These are phyloP conservation scores for Sebastes minor DNA, from an alignment of 2,797 vertebrate genomes.

Conservation along the genomic window DNA sequence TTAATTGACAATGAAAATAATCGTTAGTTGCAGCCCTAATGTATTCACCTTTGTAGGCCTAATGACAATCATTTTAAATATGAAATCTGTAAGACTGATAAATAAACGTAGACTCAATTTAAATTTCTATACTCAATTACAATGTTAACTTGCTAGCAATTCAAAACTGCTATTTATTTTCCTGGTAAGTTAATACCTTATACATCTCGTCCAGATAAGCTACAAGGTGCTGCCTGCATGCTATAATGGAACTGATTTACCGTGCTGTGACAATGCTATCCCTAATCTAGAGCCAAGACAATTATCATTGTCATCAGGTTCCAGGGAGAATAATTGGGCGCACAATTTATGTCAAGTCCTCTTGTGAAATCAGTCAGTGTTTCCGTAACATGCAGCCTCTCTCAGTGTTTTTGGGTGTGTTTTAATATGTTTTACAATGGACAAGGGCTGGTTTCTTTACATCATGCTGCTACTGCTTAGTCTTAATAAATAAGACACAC, in stretches of 20 bases:
- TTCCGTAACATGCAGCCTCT: not conserved
- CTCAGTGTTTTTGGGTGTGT: not conserved
- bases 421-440: not conserved
- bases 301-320: conserved; percentile 6
- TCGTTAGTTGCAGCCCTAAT: not conserved
- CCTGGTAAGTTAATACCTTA: not conserved
- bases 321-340: not conserved
- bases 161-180: not conserved
- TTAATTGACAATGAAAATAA: too few relatives aligned
- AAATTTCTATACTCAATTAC: not conserved
- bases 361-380: conserved; percentile 1
- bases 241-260: not conserved
- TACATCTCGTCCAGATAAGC: not conserved
- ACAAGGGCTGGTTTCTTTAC: not conserved
- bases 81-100: not conserved
- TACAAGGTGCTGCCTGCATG: not conserved
- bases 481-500: not conserved
- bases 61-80: not conserved
- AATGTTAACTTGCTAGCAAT: not conserved
- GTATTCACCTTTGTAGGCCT: not conserved
- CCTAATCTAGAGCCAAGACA: not conserved
- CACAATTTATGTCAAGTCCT: conserved; percentile 9
- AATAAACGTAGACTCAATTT: not conserved
- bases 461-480: not conserved
- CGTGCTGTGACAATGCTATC: not conserved